Evolutionary conservation across 2,113 vertebrate genomes (phyloP).

Genomic region (Festucalex cinctus): DNA sequence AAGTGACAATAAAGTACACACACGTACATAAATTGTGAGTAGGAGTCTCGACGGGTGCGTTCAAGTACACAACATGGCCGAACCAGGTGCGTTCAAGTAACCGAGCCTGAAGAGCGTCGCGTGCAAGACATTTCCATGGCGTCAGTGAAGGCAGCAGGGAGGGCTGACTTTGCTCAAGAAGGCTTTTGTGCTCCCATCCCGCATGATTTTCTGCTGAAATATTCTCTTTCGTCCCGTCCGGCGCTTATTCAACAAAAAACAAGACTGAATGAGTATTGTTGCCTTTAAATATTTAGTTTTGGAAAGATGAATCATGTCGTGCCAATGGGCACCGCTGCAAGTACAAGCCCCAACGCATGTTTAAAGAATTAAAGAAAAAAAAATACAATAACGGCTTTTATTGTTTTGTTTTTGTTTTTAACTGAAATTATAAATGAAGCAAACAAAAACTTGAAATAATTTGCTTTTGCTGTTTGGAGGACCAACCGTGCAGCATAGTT

Average conservation of each 20-base stretch:
- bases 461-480: no score
- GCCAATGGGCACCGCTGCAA: background rate
- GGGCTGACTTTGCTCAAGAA: background rate
- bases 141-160: background rate
- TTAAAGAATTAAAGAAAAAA: no score
- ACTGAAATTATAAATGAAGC: no score
- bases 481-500: no score
- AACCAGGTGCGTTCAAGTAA: constrained; percentile 4
- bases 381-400: no score
- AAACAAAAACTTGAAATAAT: no score
- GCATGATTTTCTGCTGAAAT: background rate
- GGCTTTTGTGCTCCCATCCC: background rate
- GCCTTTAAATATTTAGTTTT: background rate
- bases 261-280: background rate
- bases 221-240: background rate
- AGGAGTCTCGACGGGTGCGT: constrained; percentile 13
- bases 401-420: no score
- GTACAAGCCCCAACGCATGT: no score
- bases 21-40: background rate
- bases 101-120: background rate
- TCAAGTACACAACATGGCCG: background rate
- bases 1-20: background rate
- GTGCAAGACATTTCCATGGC: background rate
- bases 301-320: background rate
- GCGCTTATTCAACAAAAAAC: background rate